Evolutionary conservation across 2,113 vertebrate species (phyloP).

Genomic region (Xyrauchen texanus): DNA sequence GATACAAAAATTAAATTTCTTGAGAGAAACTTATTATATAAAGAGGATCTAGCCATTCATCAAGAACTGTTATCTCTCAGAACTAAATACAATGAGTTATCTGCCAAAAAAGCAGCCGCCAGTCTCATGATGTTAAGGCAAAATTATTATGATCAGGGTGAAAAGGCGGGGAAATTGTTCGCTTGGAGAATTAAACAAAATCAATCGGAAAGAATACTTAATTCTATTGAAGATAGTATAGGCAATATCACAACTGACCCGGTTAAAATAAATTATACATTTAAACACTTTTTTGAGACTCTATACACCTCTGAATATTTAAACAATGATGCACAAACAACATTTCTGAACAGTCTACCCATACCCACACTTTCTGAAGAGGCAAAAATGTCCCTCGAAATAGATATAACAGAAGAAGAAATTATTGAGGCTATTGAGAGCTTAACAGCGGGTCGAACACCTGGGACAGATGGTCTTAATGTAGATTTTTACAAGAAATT

Average conservation of each 20-base stretch:
- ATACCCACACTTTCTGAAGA: not conserved
- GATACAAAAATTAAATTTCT: not conserved
- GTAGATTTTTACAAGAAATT: slow-evolving; percentile 12
- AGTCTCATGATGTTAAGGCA: not conserved
- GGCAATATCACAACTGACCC: not conserved
- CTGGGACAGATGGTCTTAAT: not conserved
- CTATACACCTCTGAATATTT: not conserved
- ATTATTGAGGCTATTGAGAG: not conserved
- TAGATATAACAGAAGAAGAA: not conserved
- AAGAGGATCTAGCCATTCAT: not conserved
- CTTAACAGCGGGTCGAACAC: not conserved
- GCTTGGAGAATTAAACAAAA: not conserved
- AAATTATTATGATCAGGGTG: not conserved
- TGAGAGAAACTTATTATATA: not conserved
- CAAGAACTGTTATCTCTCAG: not conserved
- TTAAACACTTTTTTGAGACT: not conserved
- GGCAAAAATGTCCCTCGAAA: not conserved
- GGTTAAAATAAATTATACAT: not conserved
- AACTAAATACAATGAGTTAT: not conserved
- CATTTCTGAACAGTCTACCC: not conserved
- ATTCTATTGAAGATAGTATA: not conserved
- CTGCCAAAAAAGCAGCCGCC: not conserved
- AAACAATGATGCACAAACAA: not conserved
- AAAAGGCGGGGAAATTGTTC: not conserved
- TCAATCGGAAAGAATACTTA: not conserved